phyloP scores from a whole-genome alignment of 2,113 vertebrate genomes.

The Paratilapia polleni region DNA sequence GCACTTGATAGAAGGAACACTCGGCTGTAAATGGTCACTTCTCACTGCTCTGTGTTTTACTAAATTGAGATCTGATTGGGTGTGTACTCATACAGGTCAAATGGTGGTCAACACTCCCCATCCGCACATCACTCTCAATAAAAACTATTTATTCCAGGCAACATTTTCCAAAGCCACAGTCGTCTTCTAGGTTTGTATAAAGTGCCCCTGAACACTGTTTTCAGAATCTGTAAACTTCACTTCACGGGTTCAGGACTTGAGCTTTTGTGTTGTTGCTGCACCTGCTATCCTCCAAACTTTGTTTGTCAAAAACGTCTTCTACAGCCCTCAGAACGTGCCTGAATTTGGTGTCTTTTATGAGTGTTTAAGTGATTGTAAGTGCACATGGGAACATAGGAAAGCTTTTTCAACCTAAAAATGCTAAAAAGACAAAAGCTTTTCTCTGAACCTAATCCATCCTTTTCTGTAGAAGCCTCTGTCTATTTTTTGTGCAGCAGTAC shows the following conservation, averaged over 20 bases:
- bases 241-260: not conserved
- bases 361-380: too few species aligned
- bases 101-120: not conserved
- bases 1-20: not conserved
- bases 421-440: not conserved
- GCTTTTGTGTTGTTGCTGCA: not conserved
- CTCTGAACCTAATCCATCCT: not conserved
- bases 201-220: not conserved
- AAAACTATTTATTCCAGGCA: not conserved
- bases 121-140: not conserved
- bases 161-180: not conserved
- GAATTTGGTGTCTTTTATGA: not conserved
- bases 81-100: not conserved
- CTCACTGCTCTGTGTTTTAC: constrained; percentile 13
- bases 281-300: too few species aligned
- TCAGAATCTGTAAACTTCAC: not conserved
- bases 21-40: not conserved
- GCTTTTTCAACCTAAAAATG: not conserved
- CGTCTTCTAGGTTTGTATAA: not conserved
- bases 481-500: not conserved
- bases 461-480: not conserved
- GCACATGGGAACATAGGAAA: not conserved
- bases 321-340: too few species aligned
- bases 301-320: not conserved
- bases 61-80: constrained; percentile 39